Evolutionary conservation across 2,888 invertebrate species (phyloP).

Genomic region (Adineta ricciae): DNA sequence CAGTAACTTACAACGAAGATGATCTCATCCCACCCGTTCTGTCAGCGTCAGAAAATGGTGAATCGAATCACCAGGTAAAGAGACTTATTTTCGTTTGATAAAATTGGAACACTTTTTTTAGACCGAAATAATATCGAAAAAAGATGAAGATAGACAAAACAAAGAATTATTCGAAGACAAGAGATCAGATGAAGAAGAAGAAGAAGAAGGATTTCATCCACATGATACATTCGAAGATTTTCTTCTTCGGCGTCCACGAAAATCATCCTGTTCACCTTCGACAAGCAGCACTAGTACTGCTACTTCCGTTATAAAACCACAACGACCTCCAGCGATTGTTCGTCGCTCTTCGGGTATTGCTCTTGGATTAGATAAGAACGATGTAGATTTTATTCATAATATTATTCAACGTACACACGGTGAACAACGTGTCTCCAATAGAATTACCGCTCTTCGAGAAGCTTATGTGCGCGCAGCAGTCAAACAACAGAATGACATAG

Average conservation of each 20-base stretch:
- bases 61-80: neutral
- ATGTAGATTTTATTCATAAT: slow-evolving; percentile 18
- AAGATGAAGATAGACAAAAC: neutral
- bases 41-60: neutral
- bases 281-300: neutral
- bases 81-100: too few relatives aligned
- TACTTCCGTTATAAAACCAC: neutral
- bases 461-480: neutral
- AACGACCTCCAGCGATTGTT: neutral
- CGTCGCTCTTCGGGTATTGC: neutral
- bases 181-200: too few relatives aligned
- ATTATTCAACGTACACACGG: neutral
- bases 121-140: neutral
- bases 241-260: neutral
- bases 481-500: neutral
- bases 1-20: neutral
- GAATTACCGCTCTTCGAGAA: neutral
- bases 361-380: neutral
- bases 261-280: neutral
- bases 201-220: neutral
- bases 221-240: slow-evolving; percentile 1
- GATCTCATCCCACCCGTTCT: neutral
- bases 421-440: neutral
- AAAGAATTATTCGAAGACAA: too few relatives aligned
- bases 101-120: neutral